Percentiles rank a stretch among this genome's conserved stretches.
These are phyloP conservation scores for Rotaria socialis DNA, from an alignment of 2,888 invertebrate species.

Conservation along the genomic window DNA sequence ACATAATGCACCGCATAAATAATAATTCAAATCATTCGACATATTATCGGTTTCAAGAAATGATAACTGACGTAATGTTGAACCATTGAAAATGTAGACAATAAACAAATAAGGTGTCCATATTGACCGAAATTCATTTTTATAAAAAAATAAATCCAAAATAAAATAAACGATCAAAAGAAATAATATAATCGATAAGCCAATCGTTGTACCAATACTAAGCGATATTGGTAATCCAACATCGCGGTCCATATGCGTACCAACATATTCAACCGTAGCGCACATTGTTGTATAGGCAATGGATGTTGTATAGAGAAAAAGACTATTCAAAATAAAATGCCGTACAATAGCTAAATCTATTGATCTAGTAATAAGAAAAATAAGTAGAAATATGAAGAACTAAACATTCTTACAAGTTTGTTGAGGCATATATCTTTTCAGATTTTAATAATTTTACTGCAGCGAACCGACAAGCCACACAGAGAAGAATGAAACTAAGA, in stretches of 20 bases:
- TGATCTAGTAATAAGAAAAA: neutral
- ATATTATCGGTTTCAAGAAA: neutral
- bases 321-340: neutral
- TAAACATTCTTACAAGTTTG: too few relatives aligned
- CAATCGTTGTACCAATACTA: neutral
- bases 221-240: neutral
- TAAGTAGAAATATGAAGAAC: too few relatives aligned
- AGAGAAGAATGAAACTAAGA: neutral
- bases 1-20: neutral
- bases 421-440: neutral
- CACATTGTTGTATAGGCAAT: neutral
- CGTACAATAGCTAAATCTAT: neutral
- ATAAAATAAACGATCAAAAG: neutral
- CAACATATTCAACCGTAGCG: neutral
- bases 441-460: neutral
- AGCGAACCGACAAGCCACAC: neutral
- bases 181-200: neutral
- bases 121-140: neutral
- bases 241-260: neutral
- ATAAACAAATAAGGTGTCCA: neutral
- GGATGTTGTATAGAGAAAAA: neutral
- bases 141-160: neutral
- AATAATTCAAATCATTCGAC: neutral
- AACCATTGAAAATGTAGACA: neutral
- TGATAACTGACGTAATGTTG: neutral